Base-by-base conservation (phyloP, 1,140 invertebrate species). In the Penaeus indicus region DNA sequence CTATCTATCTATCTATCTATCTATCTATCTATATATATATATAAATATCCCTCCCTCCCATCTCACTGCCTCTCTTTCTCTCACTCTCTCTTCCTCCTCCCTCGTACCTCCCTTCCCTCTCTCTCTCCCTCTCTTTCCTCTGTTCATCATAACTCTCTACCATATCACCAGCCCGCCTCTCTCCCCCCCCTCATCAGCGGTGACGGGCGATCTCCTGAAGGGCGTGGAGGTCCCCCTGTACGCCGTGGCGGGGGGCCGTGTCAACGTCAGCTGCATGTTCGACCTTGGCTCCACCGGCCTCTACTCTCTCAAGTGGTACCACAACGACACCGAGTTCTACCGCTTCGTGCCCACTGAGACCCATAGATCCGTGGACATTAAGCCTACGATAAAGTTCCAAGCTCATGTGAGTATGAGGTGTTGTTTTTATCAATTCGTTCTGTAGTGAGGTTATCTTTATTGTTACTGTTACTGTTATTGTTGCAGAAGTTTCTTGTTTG, bases 291-390 rank as follows among this genome's bases (percentile, higher is more conserved):
- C 42, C 42, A 62, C 42, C 38, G 83, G 63, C 5, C 63, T 67
- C n/a, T 88, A 88, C 81, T 88, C 86, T 25, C 86, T 88, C 81
- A 88, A 88, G 81, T 88, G 86, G 86, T 88, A 88, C 81, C 86
- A 88, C 81, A 88, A 88, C 69, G 86, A 88, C 60, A 84, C 86
- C 7, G 86, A 88, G 61, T 88, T 88, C 72, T 88, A 88, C 61
- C 86, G 86, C 60, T 84, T 84, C 81, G 86, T 88, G 69, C 86
- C 86, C 69, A 88, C 86, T 7, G 86, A 88, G 27, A 78, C 64
- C 1, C 80, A 84, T 67, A 47, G 81, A 25, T 81, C 81, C 2
- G 86, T 88, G 7, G 80, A 88, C 60, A 88, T 88, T 72, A 88
- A 84, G 22, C 67, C 67, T 10, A 84, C 80, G 21, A 84, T 84